Base-by-base conservation (phyloP, 1,140 invertebrate species). In the Drosophila nannoptera region DNA sequence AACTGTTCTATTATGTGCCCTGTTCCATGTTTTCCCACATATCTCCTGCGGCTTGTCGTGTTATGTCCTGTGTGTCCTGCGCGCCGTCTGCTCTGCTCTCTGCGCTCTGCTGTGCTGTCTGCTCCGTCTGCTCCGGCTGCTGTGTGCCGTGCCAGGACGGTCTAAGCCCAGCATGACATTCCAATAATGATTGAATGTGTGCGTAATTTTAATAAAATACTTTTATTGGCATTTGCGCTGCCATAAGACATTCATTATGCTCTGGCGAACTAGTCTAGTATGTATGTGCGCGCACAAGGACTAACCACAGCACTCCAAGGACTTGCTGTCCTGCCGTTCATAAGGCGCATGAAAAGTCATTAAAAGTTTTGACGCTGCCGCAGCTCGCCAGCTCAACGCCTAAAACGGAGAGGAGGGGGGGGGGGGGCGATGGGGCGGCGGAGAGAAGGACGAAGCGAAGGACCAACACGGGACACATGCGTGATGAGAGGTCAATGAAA, bases 151-250 rank as follows among this genome's bases (percentile, higher is more conserved):
- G 14, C n/a, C n/a, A n/a, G 52, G 46, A 35, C 52, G 40, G 40
- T 58, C 59, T 60, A 36, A 64, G 70, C 73, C 46, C 54, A 69
- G 71, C 71, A 69, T 63, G 80, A 84, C 80, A 84, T 84, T 78
- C 80, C 80, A 84, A 84, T 84, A 84, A 84, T 84, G 80, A 84
- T 84, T 84, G 76, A 83, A 84, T 83, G 69, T 78, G 80, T 84
- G 80, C 67, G 80, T 80, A 84, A 84, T 84, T 84, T 84, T 84
- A 84, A 84, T 84, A 84, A 84, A 84, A 84, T 84, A 78, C 80
- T 84, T 84, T 84, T 70, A 84, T 84, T 80, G 81, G 76, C 76
- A 84, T 84, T 84, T 84, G 61, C 64, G 59, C 58, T 58, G 68
- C 61, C 75, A 69, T 60, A 81, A 77, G 71, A 66, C 68, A 66